Conservation (phyloP, 2,113 vertebrate species). For the Cichladusa arquata region DNA sequence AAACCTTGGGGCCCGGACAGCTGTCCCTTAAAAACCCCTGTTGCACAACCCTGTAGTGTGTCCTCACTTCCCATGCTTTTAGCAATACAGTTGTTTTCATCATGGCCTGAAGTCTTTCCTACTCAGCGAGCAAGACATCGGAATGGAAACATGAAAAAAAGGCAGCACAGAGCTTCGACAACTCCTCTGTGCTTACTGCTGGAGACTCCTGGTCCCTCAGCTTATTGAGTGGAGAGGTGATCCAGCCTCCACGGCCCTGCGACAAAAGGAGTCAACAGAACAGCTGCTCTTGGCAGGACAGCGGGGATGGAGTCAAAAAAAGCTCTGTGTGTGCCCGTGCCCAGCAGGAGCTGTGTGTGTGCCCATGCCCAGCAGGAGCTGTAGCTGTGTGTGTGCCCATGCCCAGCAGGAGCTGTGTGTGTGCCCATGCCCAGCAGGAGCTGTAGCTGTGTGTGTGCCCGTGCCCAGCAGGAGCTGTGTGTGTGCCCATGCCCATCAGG, state of each 20-base stretch:
- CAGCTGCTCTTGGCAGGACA: not conserved
- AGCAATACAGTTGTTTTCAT: not conserved
- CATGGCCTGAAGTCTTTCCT: rapidly evolving
- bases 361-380: not conserved
- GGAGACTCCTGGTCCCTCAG: not conserved
- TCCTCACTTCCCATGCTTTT: not conserved
- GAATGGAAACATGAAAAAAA: not conserved
- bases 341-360: too few species aligned
- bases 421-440: too few species aligned
- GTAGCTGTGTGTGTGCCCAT: too few species aligned
- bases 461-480: not conserved
- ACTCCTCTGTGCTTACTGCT: not conserved
- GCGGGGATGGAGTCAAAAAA: not conserved
- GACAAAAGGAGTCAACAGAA: not conserved
- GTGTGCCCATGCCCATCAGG: too few species aligned
- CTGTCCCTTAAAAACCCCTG: not conserved
- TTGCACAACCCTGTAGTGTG: too few species aligned
- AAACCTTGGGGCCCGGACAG: too few species aligned
- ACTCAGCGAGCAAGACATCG: not conserved
- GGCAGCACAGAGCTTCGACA: not conserved
- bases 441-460: too few species aligned
- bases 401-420: too few species aligned
- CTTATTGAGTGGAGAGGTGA: not conserved
- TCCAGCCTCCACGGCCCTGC: not conserved
- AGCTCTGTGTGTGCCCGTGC: not conserved